Conservation (phyloP, 1,140 invertebrate genomes). For the Brachionus asplanchnoidis region DNA sequence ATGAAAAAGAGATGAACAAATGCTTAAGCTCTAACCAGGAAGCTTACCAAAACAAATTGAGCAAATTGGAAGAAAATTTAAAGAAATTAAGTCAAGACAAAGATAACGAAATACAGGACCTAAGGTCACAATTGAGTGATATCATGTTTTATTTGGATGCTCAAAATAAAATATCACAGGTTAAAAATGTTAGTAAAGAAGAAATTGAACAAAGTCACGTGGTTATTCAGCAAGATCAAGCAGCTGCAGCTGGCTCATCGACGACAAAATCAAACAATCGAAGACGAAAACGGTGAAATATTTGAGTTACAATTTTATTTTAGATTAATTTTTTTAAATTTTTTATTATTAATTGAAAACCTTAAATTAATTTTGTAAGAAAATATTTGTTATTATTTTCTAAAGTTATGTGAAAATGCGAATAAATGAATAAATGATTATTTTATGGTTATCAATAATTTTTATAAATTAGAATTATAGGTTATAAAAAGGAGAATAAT, state of each 20-base stretch:
- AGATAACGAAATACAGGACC: conserved; percentile 67
- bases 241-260: neutral
- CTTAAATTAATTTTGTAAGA: neutral
- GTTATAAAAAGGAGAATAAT: no score
- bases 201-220: conserved; percentile 15
- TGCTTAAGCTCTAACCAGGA: conserved; percentile 72
- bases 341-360: neutral
- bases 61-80: conserved; percentile 64
- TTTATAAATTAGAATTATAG: no score
- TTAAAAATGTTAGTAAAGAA: conserved; percentile 7
- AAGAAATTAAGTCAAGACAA: conserved; percentile 41
- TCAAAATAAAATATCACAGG: conserved; percentile 61
- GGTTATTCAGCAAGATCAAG: conserved; percentile 12
- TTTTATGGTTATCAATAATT: neutral
- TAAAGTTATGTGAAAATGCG: neutral
- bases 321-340: neutral
- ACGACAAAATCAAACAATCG: neutral
- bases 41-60: conserved; percentile 68
- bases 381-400: neutral
- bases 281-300: conserved; percentile 1
- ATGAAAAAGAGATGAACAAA: conserved; percentile 72
- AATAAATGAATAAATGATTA: neutral
- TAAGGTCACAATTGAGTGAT: conserved; percentile 85
- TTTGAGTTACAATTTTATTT: neutral
- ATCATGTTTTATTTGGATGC: conserved; percentile 93